Evolutionary conservation across 2,113 vertebrate species (phyloP), one percentile per base, ranked within the genome.

Genomic region (Pseudorasbora parva): DNA sequence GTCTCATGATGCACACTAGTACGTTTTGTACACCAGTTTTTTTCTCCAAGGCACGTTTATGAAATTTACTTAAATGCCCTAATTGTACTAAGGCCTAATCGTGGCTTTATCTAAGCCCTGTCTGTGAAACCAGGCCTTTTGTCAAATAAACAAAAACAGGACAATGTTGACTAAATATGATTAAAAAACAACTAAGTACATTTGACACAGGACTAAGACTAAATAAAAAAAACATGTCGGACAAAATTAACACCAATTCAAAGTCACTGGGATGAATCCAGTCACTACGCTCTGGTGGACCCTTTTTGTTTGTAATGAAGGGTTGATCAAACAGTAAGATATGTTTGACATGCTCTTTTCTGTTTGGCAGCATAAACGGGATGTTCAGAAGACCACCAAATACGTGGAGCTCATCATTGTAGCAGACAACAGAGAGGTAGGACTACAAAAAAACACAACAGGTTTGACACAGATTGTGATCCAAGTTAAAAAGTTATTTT

Each of bases 401-500:
- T 99, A 98, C 0, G 98, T 99, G 90, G 98, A 99, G 92, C 96
- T 99, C 69, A 96, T 99, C 89, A 97, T 99, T 10, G 97, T 99
- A 30, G 98, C 98, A 1, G 98, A 99, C 90, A 99, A 99, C 93
- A 93, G 98, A 69, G 98, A 99, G 97, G 98, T 99, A 94, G 92
- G 95, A 87, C 86, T 84, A 45, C 4, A 25, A 8, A 51, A 25
- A 17, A 62, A 37, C 56, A 62, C 41, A 33, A 10, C 25, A 74
- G 23, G 5, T 57, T 57, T 76, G 17, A 76, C 7, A 9, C 25
- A 68, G 10, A 41, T 41, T 73, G 43, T 73, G 43, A 7, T 47
- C 12, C 69, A 68, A 41, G 64, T 68, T 5, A 17, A 30, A 66
- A 33, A 33, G 6, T 33, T 19, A 4, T 64, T 57, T 57, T 51